Base-by-base conservation (phyloP, 2,113 vertebrate genomes). In the Dunckerocampus dactyliophorus region DNA sequence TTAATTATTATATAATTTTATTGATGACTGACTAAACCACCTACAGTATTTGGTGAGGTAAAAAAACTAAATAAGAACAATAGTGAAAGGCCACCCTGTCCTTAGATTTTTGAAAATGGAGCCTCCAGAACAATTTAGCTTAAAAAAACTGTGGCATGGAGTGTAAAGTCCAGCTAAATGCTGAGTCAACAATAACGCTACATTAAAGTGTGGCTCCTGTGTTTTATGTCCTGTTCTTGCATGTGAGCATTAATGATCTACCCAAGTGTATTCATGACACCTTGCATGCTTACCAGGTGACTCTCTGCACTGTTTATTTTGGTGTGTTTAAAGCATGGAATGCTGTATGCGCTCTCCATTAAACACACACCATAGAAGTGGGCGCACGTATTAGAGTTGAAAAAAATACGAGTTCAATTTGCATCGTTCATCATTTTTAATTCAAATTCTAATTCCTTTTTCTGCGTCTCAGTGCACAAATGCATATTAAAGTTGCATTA, bases 191-290 rank as follows among this genome's bases (percentile, higher is more conserved):
- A 4, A 3, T 34, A 34, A n/a, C n/a, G n/a, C 31, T 4, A 39
- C 37, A 9, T 39, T 9, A 7, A 39, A 20, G n/a, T 16, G 11
- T 37, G n/a, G 11, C 31, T 39, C 11, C 53, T 8, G 17, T 21
- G 5, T 20, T 42, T 17, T 34, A 3, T 14, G 3, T 72, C n/a
- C 39, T 57, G 17, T 53, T 39, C 13, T 62, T 43, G 13, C 42
- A 24, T 11, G 8, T 31, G 47, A 24, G 20, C 45, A 60, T 74
- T 65, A 80, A 79, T 80, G 64, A 81, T 78, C 55, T 22, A 71
- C 68, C 15, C 9, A 15, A 48, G 9, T 62, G 8, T 47, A n/a
- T 53, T 54, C 31, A 28, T 6, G 46, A 58, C 51, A 62, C 31
- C 24, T 57, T 42, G 16, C 28, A 50, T 55, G 55, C 42, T 59